Evolutionary conservation across 1,140 invertebrate species (phyloP).

Genomic region (Bombus breviceps): DNA sequence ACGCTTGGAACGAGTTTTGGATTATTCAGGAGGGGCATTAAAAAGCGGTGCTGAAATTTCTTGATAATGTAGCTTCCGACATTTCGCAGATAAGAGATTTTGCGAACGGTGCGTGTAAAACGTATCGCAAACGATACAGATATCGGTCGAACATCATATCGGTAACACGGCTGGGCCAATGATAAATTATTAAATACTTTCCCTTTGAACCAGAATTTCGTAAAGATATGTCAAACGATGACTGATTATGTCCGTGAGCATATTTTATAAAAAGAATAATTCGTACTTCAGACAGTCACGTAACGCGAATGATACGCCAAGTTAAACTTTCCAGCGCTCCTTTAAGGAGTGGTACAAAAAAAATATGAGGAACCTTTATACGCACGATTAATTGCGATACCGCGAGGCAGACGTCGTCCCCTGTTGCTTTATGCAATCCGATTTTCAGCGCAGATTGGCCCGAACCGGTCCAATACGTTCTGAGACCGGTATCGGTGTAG

Average conservation of each 20-base stretch:
- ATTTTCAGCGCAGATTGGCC: slow-evolving; percentile 37
- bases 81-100: no score
- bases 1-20: neutral
- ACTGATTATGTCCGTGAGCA: no score
- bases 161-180: no score
- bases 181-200: no score
- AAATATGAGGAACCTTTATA: slow-evolving; percentile 8
- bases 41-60: neutral
- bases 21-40: neutral
- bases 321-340: neutral
- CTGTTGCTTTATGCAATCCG: slow-evolving; percentile 57
- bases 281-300: neutral
- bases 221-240: neutral
- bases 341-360: slow-evolving; percentile 34
- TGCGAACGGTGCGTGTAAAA: no score
- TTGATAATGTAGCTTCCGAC: neutral
- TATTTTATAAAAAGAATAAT: neutral
- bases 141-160: no score
- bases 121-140: no score
- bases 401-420: slow-evolving; percentile 43
- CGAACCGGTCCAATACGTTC: slow-evolving; percentile 60
- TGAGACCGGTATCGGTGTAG: slow-evolving; percentile 45
- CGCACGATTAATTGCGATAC: slow-evolving; percentile 51
- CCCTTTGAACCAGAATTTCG: neutral
- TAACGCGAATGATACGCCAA: slow-evolving; percentile 1